A percentile compares a stretch with the other conserved stretches of the same genome.
phyloP scores from a whole-genome alignment of 2,888 invertebrate species.

The Rotaria socialis region DNA sequence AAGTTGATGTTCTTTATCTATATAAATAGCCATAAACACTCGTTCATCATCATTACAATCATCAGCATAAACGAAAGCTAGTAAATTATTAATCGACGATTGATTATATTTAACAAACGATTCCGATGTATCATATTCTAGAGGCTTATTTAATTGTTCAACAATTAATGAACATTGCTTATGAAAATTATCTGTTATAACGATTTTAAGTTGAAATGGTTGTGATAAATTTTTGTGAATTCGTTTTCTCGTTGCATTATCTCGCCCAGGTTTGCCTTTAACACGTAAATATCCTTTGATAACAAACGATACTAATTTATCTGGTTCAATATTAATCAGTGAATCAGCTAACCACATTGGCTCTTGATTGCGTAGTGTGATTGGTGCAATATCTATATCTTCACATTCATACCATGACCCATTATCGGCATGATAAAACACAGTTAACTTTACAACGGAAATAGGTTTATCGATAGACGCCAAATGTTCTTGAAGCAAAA shows the following conservation, averaged over 20 bases:
- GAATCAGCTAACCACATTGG: conserved; percentile 1
- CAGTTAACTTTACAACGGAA: neutral
- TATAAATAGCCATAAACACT: neutral
- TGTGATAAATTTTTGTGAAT: conserved; percentile 28
- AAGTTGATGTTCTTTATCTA: neutral
- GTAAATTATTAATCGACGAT: neutral
- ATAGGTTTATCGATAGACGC: neutral
- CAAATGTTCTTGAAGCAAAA: too few relatives aligned
- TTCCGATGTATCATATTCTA: neutral
- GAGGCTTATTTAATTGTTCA: neutral
- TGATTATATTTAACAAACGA: neutral
- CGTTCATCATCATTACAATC: conserved; percentile 8
- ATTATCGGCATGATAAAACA: neutral
- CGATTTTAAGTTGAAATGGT: conserved; percentile 12
- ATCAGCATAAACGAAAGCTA: conserved; percentile 29
- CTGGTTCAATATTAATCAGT: neutral
- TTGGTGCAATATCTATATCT: neutral
- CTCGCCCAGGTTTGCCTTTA: neutral
- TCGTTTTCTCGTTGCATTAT: neutral
- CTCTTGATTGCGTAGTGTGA: neutral
- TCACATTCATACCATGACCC: neutral
- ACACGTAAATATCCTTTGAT: neutral
- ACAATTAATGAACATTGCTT: conserved; percentile 27
- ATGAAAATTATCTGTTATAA: conserved; percentile 2
- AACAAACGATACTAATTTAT: neutral